phyloP scores from a whole-genome alignment of 35 echinoderm and acorn worm genomes.

The Apostichopus parvimensis region DNA sequence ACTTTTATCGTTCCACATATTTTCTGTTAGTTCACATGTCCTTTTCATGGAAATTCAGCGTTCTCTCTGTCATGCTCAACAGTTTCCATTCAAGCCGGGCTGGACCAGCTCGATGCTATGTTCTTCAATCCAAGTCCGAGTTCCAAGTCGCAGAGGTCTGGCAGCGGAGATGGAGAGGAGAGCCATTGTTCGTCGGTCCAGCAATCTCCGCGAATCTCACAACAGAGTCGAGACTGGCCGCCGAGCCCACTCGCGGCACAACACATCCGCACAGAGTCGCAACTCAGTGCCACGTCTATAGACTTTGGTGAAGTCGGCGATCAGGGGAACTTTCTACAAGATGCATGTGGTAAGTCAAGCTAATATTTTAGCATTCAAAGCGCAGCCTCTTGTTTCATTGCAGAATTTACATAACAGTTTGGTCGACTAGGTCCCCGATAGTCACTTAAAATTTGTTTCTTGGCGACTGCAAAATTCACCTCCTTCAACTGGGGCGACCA shows the following conservation, averaged over 20 bases:
- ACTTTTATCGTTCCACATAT: too few relatives aligned
- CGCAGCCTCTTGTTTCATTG: too few relatives aligned
- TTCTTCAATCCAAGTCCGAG: constrained; percentile 57
- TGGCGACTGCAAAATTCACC: too few relatives aligned
- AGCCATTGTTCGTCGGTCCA: constrained; percentile 1
- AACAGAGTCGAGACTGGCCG: not conserved
- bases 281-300: constrained; percentile 3
- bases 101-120: constrained; percentile 51
- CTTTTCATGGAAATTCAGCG: not conserved
- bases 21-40: too few relatives aligned
- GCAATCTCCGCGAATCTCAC: not conserved
- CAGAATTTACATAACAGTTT: too few relatives aligned
- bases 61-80: not conserved
- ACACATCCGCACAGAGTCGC: constrained; percentile 33
- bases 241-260: not conserved
- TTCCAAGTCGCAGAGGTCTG: constrained; percentile 53
- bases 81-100: constrained; percentile 28
- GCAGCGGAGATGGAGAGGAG: constrained; percentile 65
- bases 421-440: too few relatives aligned
- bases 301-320: constrained; percentile 11
- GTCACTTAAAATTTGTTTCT: too few relatives aligned
- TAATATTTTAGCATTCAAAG: too few relatives aligned
- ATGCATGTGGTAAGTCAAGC: constrained; percentile 24
- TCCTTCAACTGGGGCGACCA: too few relatives aligned
- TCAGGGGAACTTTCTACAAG: constrained; percentile 41